Evolutionary conservation across 2,113 vertebrate species (phyloP).

Genomic region (Grus americana): DNA sequence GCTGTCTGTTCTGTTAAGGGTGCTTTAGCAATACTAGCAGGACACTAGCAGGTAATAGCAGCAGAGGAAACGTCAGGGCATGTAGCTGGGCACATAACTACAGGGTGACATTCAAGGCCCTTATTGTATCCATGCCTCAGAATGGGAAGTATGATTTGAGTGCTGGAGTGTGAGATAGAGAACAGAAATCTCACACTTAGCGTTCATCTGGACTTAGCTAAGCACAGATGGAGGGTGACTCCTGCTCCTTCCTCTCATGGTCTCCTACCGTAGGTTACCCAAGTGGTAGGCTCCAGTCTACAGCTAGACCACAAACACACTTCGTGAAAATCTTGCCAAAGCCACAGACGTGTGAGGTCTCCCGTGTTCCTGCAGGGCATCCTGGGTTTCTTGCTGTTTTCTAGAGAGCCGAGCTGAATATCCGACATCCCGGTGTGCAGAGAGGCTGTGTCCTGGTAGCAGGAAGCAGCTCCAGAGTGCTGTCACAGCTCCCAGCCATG

Average conservation of each 20-base stretch:
- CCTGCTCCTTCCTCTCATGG: conserved; percentile 14
- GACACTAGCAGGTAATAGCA: background rate
- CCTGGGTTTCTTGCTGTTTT: background rate
- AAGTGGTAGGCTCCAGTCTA: background rate
- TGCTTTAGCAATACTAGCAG: background rate
- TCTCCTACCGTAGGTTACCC: background rate
- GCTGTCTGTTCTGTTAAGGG: background rate
- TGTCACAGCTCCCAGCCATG: background rate
- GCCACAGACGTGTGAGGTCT: background rate
- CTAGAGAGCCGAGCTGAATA: background rate
- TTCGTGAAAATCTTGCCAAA: background rate
- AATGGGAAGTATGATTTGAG: background rate
- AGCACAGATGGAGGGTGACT: background rate
- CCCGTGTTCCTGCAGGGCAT: background rate
- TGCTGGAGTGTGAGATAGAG: background rate
- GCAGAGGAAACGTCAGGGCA: background rate
- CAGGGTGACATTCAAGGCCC: conserved; percentile 19
- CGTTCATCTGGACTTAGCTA: conserved; percentile 27
- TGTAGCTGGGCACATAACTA: conserved; percentile 20
- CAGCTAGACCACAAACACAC: background rate
- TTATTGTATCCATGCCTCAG: background rate
- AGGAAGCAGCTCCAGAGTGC: background rate
- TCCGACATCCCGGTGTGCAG: background rate
- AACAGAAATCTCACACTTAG: conserved; percentile 43
- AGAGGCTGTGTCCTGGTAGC: background rate